Evolutionary conservation across 2,888 invertebrate genomes (phyloP).

Genomic region (Nephrotoma flavescens): DNA sequence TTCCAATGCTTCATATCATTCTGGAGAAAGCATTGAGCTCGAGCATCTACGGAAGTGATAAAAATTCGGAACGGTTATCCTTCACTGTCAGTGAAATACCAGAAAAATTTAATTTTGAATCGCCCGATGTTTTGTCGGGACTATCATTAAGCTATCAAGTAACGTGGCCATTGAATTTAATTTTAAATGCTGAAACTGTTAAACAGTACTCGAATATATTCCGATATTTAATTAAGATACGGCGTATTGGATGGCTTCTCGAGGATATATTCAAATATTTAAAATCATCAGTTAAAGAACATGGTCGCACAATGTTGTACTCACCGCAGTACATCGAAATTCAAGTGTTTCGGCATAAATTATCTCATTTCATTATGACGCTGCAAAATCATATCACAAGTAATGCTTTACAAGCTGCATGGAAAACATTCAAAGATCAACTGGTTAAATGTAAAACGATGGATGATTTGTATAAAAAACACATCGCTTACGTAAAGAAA

Average conservation of each 20-base stretch:
- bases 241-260: slow-evolving; percentile 60
- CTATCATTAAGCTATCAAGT: slow-evolving; percentile 55
- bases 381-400: slow-evolving; percentile 64
- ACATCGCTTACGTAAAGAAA: slow-evolving; percentile 59
- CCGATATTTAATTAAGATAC: slow-evolving; percentile 57
- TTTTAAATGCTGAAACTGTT: slow-evolving; percentile 55
- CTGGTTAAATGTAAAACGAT: slow-evolving; percentile 47
- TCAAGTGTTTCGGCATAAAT: slow-evolving; percentile 56
- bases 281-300: slow-evolving; percentile 41
- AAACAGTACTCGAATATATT: slow-evolving; percentile 59
- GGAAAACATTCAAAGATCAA: slow-evolving; percentile 57
- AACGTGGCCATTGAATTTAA: slow-evolving; percentile 63
- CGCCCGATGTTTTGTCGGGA: slow-evolving; percentile 51
- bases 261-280: slow-evolving; percentile 47
- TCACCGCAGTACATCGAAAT: slow-evolving; percentile 56
- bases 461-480: slow-evolving; percentile 57
- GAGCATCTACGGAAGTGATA: slow-evolving; percentile 35
- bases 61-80: slow-evolving; percentile 45
- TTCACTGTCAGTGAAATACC: slow-evolving; percentile 47
- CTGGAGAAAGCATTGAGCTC: slow-evolving; percentile 52
- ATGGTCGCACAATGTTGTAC: slow-evolving; percentile 35
- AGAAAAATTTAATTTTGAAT: slow-evolving; percentile 43
- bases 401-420: slow-evolving; percentile 57
- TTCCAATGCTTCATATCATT: slow-evolving; percentile 50
- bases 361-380: slow-evolving; percentile 61